phyloP scores from a whole-genome alignment of 2,113 vertebrate genomes.

The Bostrychus sinensis region DNA sequence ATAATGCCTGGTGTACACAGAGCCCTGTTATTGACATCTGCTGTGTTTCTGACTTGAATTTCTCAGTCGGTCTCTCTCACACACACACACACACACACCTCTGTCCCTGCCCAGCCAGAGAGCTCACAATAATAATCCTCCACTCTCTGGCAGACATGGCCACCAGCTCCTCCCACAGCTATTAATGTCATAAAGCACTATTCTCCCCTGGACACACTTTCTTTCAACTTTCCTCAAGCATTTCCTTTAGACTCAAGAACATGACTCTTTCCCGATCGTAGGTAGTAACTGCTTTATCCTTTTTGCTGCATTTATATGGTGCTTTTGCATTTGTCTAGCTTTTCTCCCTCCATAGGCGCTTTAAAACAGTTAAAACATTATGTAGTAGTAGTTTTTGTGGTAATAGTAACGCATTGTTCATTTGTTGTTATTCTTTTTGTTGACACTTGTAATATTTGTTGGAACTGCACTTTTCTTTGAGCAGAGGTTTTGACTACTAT shows the following conservation, averaged over 20 bases:
- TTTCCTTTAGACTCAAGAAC: background rate
- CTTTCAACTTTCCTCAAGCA: background rate
- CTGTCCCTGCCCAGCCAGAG: background rate
- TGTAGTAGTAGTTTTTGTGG: too few species aligned
- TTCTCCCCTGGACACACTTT: background rate
- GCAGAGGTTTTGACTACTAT: too few species aligned
- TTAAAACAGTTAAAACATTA: too few species aligned
- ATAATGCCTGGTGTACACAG: background rate
- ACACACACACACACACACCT: too few species aligned
- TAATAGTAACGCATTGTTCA: too few species aligned
- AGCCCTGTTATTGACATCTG: background rate
- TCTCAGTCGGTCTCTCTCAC: background rate
- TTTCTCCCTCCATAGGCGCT: too few species aligned
- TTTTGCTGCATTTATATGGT: background rate
- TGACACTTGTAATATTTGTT: too few species aligned
- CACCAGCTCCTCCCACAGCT: background rate
- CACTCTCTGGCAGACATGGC: background rate
- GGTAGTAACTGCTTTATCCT: background rate
- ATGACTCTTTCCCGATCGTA: background rate
- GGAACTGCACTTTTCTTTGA: too few species aligned
- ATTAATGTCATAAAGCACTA: slow-evolving; percentile 1
- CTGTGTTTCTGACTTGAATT: background rate
- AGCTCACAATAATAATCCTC: background rate
- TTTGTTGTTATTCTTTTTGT: too few species aligned
- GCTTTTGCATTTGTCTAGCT: too few species aligned